Evolutionary conservation across 1,140 invertebrate genomes (phyloP), one percentile per base, ranked within the genome.

Genomic region (Drosophila athabasca): DNA sequence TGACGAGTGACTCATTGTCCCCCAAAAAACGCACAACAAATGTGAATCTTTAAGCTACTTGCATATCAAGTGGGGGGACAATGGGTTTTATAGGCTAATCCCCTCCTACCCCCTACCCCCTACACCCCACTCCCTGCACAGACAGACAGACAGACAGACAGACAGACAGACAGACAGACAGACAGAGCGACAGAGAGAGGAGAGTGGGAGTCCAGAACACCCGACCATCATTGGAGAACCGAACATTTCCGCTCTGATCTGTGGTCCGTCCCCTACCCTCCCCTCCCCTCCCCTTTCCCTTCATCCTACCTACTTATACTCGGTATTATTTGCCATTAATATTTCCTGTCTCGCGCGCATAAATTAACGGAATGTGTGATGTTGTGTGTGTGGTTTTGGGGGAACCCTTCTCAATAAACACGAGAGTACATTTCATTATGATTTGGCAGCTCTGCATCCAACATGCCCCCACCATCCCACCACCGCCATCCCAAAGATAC

Each of bases 301-400:
- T 19, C 49, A 66, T 51, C 58, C 43, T n/a, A n/a, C 53, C 46
- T 31, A 59, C 65, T 62, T 39, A 39, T 39, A 13, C 11, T 5
- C 11, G 4, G 11, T 54, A 75, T 55, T 65, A 73, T 69, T 83
- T 77, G 76, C 77, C 64, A 87, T 85, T 85, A 85, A 87, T 85
- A 85, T 87, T 87, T 85, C 82, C 81, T 85, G 81, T 62, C 77
- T 77, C 81, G 82, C 78, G 81, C 74, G 82, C 81, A 87, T 85
- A 85, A 85, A 85, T 85, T 81, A 85, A 87, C 67, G 49, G 49
- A 39, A 13, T 39, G 35, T 39, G 11, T 39, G 35, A 41, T 62
- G 39, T 51, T 29, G 50, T 29, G 59, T 35, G 15, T 48, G 41
- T 54, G 50, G 54, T 75, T 61, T 68, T 62, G 45, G 51, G 78